Percentiles rank a stretch among this genome's conserved stretches.
These are phyloP conservation scores for Mormyrops attenuatus DNA, from an alignment of 2,797 vertebrate genomes.

Conservation along the genomic window DNA sequence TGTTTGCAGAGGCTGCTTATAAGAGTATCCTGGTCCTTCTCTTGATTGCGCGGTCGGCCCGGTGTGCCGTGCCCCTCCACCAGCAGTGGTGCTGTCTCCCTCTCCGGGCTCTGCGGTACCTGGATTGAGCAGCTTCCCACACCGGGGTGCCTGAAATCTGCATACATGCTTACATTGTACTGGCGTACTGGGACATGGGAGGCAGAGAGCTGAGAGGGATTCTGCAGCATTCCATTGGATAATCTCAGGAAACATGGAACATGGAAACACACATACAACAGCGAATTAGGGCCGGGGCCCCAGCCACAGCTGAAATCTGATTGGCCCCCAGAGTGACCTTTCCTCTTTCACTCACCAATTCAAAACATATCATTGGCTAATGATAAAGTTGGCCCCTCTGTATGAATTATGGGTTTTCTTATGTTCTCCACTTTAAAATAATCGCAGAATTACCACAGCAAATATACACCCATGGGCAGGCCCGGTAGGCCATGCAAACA, in stretches of 20 bases:
- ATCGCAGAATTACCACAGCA: neutral
- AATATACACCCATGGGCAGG: neutral
- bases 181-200: neutral
- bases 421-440: neutral
- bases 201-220: neutral
- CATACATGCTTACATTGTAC: neutral
- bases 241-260: neutral
- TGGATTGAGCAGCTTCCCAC: conserved; percentile 37
- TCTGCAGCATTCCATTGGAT: neutral
- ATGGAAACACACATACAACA: neutral
- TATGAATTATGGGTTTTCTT: neutral
- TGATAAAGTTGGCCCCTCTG: neutral
- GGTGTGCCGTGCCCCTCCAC: conserved; percentile 53
- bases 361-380: neutral
- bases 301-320: neutral
- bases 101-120: conserved; percentile 53
- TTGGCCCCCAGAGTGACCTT: neutral
- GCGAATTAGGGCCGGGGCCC: neutral
- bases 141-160: conserved; percentile 47
- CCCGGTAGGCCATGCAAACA: neutral
- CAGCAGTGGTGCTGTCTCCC: conserved; percentile 57
- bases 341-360: neutral
- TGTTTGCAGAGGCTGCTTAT: conserved; percentile 70
- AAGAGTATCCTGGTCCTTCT: conserved; percentile 60
- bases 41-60: conserved; percentile 50